Evolutionary conservation across 2,888 invertebrate species (phyloP), one percentile per base, ranked within the genome.

Genomic region (Drosophila crucigera): DNA sequence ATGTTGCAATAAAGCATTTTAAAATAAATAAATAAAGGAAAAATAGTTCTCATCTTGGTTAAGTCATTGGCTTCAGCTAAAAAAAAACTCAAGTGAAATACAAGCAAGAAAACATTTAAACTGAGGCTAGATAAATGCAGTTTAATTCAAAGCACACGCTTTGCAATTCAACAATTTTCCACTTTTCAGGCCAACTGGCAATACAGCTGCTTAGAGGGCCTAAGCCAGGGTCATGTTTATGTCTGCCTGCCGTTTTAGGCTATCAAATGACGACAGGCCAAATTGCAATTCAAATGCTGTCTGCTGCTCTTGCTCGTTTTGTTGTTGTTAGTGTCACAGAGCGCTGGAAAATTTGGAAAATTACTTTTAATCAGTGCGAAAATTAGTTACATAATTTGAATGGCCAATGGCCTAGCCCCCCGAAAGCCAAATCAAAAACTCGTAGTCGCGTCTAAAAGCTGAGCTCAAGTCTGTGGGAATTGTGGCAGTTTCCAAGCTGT

Each of bases 121-220:
- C 64, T 70, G 74, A 61, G 47, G 47, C 30, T 61, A 72, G 68
- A 61, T 41, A 60, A 49, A 71, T 83, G 66, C 80, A 82, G 80
- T 83, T 84, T 87, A 90, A 84, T 90, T 89, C 83, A 86, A 82
- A 77, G 81, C 84, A 84, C 87, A 90, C 89, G 89, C 88, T 85
- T 76, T 76, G 68, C 68, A 73, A 65, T 77, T 58, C 55, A 73
- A 71, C 76, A 72, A 89, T 77, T 89, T 77, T 71, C 66, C 70
- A 60, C 73, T 78, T 71, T 61, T 53, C 61, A 37, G 47, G 55
- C 50, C 86, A 83, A 76, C 55, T 80, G 64, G 76, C 66, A 67
- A 62, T 69, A 64, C 69, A 67, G 59, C 68, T 69, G 68, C 55
- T 50, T 55, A 50, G 10, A 50, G 59, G n/a, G 69, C n/a, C 25